Base-by-base conservation (phyloP, 1,140 invertebrate species). In the Brachionus rotundiformis region DNA sequence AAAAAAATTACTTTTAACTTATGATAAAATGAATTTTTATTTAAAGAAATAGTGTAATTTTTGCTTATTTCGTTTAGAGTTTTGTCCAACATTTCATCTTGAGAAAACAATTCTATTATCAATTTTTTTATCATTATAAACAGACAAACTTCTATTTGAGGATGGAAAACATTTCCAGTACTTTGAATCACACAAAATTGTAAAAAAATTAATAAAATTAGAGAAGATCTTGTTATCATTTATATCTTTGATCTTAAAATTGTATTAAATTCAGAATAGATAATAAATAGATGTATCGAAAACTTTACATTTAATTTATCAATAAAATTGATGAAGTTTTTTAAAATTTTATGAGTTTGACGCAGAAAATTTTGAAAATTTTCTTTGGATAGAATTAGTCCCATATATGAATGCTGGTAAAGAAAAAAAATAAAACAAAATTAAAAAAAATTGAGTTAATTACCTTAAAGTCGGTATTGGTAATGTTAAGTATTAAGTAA, bases 71-170 rank as follows among this genome's bases (percentile, higher is more conserved):
- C 68, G 44, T 73, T 19, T 16, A 73, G 27, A 10, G 68, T 73
- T 73, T 73, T 73, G n/a, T 73, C 68, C 4, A 73, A 16, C 68
- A 73, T 73, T 44, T 73, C 36, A 25, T 73, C 68, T 73, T 44
- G 13, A 36, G 39, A 31, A 41, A 71, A 23, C 33, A 68, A 36
- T 7, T 39, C 36, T 4, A 71, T 39, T 13, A 31, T 0, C 0
- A 13, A 0, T 33, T 7, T 63, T 63, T 63, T 0, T 3, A 16
- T 19, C 47, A 1, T 8, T 0, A 65, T 16, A 16, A 23, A 19
- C 7, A 71, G 16, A 27, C 7, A n/a, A 44, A 73, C 68, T 73
- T 73, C 25, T 73, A 44, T 44, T 73, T 13, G 68, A 44, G 7
- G 19, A 44, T 6, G 68, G 36, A 73, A 73, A 73, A 8, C 68